Evolutionary conservation across 2,113 vertebrate genomes (phyloP), one percentile per base, ranked within the genome.

Genomic region (Lates calcarifer): DNA sequence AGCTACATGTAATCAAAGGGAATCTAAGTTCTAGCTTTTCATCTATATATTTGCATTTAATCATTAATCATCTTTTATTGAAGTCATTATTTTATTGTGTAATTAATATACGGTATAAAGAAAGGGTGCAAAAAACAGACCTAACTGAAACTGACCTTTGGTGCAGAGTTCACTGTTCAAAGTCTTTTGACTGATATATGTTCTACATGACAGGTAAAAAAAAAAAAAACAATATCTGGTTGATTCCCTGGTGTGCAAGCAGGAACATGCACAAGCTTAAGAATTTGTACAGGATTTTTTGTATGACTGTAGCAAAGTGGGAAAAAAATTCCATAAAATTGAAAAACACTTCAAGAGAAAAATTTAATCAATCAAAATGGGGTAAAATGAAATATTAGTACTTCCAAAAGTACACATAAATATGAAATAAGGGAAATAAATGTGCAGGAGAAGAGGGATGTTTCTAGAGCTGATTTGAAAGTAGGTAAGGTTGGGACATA

Each of bases 111-210:
- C 26, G 15, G 6, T 9, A 51, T 45, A 43, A 60, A 20, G 22
- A 28, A 20, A 58, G 11, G 41, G 2, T 7, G 2, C 1, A 12
- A 14, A 49, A 67, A 15, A 22, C 4, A 65, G 20, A 65, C n/a
- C 13, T 31, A 29, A 35, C 5, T 61, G 9, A 20, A 67, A 45
- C 1, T 79, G 60, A 67, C 37, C 53, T 71, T 12, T 39, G 33
- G 49, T 64, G 39, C 39, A 43, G 26, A 69, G 55, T 6, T 65
- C 70, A 78, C 8, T 37, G 81, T 35, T 67, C 43, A 41, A 53
- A 70, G 60, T n/a, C 51, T 33, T 24, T n/a, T 24, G 24, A 29
- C 26, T 74, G 71, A 74, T 26, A n/a, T 11, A 31, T 74, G 24
- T 47, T 60, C 33, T 20, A 53, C 74, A 58, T 33, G 56, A 47